A percentile compares a stretch with the other conserved stretches of the same genome.
phyloP scores from a whole-genome alignment of 2,888 invertebrate species.

The Glaucopsyche alexis region DNA sequence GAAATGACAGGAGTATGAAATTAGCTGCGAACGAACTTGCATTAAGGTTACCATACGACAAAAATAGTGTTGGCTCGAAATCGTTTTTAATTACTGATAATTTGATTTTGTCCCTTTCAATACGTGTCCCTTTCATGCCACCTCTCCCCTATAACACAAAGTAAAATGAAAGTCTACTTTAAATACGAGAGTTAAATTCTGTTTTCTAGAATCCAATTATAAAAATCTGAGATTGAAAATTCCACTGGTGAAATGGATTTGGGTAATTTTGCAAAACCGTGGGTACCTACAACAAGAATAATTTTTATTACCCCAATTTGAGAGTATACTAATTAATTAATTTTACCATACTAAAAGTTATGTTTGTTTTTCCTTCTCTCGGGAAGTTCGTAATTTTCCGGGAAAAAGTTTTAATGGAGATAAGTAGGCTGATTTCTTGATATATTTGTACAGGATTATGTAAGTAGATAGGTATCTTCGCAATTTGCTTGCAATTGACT shows the following conservation, averaged over 20 bases:
- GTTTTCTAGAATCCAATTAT: not conserved
- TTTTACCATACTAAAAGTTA: constrained; percentile 3
- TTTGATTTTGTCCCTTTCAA: too few species aligned
- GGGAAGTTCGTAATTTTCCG: constrained; percentile 10
- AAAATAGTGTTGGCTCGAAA: too few species aligned
- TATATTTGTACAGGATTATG: constrained; percentile 6
- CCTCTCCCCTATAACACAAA: too few species aligned
- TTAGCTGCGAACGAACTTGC: too few species aligned
- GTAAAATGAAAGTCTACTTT: too few species aligned
- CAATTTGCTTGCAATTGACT: not conserved
- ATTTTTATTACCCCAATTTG: not conserved
- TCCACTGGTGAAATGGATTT: too few species aligned
- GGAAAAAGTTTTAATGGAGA: constrained; percentile 17
- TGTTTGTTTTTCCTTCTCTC: constrained; percentile 1
- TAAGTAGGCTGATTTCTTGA: constrained; percentile 8
- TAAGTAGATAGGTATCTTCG: not conserved
- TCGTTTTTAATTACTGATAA: too few species aligned
- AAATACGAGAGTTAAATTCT: too few species aligned
- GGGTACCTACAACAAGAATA: not conserved
- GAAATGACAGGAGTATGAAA: too few species aligned
- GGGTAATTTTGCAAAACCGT: not conserved
- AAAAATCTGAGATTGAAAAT: not conserved
- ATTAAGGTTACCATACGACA: too few species aligned
- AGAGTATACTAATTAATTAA: constrained; percentile 10
- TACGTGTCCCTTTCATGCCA: too few species aligned